phyloP scores from a whole-genome alignment of 2,113 vertebrate genomes.

The Cisticola juncidis region DNA sequence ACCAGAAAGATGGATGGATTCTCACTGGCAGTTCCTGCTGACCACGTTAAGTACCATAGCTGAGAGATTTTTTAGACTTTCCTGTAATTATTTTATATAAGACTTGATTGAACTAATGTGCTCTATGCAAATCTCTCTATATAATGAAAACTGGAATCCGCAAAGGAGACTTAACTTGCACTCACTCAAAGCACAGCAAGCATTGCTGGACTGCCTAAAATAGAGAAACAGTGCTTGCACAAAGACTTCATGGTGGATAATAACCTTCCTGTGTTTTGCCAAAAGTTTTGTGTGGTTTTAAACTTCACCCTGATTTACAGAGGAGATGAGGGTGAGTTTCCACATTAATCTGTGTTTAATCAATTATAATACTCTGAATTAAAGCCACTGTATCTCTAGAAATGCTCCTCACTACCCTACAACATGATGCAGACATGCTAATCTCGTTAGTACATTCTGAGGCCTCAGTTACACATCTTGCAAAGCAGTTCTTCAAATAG shows the following conservation, averaged over 20 bases:
- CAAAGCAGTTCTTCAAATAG: neutral
- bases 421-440: neutral
- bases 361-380: neutral
- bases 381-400: neutral
- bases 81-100: constrained; percentile 4
- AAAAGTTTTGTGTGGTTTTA: neutral
- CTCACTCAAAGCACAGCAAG: neutral
- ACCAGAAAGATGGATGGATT: constrained; percentile 53
- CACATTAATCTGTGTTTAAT: constrained; percentile 23
- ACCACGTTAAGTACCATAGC: neutral
- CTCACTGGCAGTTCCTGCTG: constrained; percentile 25
- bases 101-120: constrained; percentile 6
- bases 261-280: neutral
- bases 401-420: neutral
- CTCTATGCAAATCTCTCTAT: constrained; percentile 34
- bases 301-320: constrained; percentile 30
- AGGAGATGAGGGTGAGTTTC: constrained; percentile 27
- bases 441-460: neutral
- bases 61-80: constrained; percentile 20
- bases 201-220: neutral
- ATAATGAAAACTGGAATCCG: constrained; percentile 3
- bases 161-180: neutral
- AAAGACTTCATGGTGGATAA: neutral
- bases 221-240: neutral
- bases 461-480: neutral